Conservation (phyloP, 2,113 vertebrate genomes). For the Calidris pygmaea region DNA sequence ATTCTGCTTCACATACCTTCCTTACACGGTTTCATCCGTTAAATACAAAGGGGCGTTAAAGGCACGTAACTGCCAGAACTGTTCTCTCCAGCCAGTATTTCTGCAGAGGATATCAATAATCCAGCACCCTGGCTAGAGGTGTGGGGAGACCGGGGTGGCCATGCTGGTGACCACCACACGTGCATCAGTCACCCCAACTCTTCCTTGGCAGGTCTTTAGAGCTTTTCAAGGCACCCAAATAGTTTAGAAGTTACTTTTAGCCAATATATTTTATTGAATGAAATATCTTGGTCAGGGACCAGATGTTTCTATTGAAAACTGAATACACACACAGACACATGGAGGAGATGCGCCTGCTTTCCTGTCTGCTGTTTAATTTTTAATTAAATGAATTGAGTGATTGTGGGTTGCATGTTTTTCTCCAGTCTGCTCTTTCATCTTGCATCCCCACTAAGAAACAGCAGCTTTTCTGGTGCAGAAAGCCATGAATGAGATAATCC, state of each 20-base stretch:
- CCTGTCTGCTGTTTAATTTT: slow-evolving; percentile 30
- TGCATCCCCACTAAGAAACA: not conserved
- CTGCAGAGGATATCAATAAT: not conserved
- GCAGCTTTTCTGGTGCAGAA: not conserved
- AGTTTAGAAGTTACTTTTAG: not conserved
- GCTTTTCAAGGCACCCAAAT: not conserved
- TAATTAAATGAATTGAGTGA: not conserved
- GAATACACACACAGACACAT: not conserved
- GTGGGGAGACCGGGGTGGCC: not conserved
- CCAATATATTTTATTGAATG: not conserved
- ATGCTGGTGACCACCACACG: not conserved
- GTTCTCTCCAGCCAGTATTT: not conserved
- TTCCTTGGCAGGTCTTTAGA: not conserved
- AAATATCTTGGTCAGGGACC: slow-evolving; percentile 3
- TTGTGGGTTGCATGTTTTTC: not conserved
- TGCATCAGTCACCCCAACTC: not conserved
- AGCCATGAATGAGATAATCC: not conserved
- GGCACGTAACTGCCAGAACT: not conserved
- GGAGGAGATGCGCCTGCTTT: not conserved
- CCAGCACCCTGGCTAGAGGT: not conserved
- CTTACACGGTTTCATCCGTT: not conserved
- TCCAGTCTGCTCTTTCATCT: not conserved
- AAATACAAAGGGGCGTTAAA: not conserved
- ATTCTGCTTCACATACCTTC: not conserved
- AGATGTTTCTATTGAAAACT: slow-evolving; percentile 35